phyloP scores from a whole-genome alignment of 2,797 vertebrate species.

The Chiloscyllium punctatum region DNA sequence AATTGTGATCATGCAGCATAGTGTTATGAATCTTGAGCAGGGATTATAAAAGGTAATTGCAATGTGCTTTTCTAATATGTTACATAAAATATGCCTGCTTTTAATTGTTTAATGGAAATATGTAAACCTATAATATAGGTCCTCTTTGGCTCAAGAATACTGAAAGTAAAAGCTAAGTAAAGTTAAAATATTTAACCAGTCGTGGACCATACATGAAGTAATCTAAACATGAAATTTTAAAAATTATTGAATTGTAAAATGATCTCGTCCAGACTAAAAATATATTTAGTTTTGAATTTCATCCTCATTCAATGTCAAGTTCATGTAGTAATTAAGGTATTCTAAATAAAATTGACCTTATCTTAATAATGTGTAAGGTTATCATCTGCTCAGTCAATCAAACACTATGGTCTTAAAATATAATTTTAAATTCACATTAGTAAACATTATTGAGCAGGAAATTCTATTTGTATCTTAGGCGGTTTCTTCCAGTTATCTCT shows the following conservation, averaged over 20 bases:
- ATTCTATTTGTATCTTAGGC: not conserved
- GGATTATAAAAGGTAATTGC: not conserved
- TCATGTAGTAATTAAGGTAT: not conserved
- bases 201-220: not conserved
- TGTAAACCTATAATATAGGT: not conserved
- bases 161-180: not conserved
- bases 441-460: not conserved
- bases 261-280: not conserved
- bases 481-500: not conserved
- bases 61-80: not conserved
- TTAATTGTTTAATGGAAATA: not conserved
- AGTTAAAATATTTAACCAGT: not conserved
- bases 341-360: not conserved
- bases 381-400: not conserved
- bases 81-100: not conserved
- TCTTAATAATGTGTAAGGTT: not conserved
- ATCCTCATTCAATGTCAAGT: not conserved
- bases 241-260: not conserved
- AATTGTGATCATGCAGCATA: not conserved
- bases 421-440: not conserved
- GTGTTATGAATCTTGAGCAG: not conserved
- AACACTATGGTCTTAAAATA: not conserved
- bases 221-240: not conserved
- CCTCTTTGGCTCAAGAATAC: not conserved
- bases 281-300: not conserved